These are phyloP conservation scores for Monochamus alternatus DNA, from an alignment of 2,888 invertebrate species.

Conservation along the genomic window DNA sequence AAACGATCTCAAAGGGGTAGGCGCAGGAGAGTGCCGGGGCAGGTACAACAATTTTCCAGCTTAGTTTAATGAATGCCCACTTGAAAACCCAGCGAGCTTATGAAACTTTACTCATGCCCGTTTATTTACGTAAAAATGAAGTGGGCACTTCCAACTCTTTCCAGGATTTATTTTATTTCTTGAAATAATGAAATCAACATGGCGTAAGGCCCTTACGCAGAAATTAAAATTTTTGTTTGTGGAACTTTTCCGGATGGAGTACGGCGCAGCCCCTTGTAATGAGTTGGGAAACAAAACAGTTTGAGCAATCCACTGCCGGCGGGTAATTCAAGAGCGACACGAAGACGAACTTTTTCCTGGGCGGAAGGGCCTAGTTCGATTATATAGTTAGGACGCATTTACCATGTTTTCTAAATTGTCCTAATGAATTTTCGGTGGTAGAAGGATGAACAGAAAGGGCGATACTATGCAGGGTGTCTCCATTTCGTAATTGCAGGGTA, in stretches of 20 bases:
- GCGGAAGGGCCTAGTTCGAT: neutral
- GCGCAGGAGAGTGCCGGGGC: slow-evolving; percentile 9
- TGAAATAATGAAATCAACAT: slow-evolving; percentile 59
- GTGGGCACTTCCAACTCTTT: slow-evolving; percentile 29
- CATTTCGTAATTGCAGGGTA: no score
- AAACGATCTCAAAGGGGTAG: slow-evolving; percentile 18
- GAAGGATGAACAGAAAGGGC: no score
- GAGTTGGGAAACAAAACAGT: slow-evolving; percentile 62
- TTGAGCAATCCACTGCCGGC: slow-evolving; percentile 54
- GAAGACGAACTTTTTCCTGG: slow-evolving; percentile 16
- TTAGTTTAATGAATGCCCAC: slow-evolving; percentile 37
- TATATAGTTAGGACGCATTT: neutral
- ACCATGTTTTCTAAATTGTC: neutral
- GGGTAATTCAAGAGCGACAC: slow-evolving; percentile 54
- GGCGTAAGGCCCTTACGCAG: slow-evolving; percentile 60
- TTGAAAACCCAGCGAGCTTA: slow-evolving; percentile 33
- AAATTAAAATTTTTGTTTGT: slow-evolving; percentile 63
- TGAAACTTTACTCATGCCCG: slow-evolving; percentile 33
- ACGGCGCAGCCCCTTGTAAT: slow-evolving; percentile 57
- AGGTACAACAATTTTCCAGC: slow-evolving; percentile 35
- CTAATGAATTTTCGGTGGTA: no score
- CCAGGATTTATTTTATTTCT: slow-evolving; percentile 50
- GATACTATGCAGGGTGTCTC: no score
- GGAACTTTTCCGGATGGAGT: slow-evolving; percentile 62
- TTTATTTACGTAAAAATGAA: slow-evolving; percentile 27